A percentile compares a stretch with the other conserved stretches of the same genome.
Evolutionary conservation across 2,888 invertebrate genomes (phyloP).

Genomic region (Pherbina coryleti): DNA sequence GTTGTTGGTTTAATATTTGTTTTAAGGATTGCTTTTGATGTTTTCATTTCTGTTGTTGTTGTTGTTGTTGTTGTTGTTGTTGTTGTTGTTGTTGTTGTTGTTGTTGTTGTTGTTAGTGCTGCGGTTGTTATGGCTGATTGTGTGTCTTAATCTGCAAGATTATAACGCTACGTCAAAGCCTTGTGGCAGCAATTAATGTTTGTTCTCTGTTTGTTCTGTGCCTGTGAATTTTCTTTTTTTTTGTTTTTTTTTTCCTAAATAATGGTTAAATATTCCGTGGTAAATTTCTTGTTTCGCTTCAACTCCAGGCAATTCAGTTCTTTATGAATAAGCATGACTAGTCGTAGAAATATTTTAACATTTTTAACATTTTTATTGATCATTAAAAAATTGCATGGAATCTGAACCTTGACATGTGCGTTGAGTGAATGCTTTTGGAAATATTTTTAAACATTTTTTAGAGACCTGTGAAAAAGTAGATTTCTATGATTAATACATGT

Average conservation of each 20-base stretch:
- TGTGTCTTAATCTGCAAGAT: slow-evolving; percentile 36
- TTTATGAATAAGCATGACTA: too few species aligned
- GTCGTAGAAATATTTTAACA: slow-evolving; percentile 12
- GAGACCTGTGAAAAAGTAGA: too few species aligned
- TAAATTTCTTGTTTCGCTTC: not conserved
- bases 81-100: slow-evolving; percentile 1
- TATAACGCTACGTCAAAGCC: slow-evolving; percentile 27
- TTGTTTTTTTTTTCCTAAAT: not conserved
- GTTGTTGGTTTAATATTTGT: slow-evolving; percentile 30
- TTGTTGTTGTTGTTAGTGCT: slow-evolving; percentile 5
- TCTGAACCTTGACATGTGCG: slow-evolving; percentile 9
- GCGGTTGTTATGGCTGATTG: slow-evolving; percentile 21
- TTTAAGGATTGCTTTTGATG: slow-evolving; percentile 17
- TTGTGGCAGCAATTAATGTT: slow-evolving; percentile 26
- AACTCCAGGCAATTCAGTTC: not conserved
- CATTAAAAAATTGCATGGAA: slow-evolving; percentile 13
- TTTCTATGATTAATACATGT: too few species aligned
- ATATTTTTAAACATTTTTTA: too few species aligned
- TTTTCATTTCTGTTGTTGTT: slow-evolving; percentile 10
- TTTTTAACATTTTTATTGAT: slow-evolving; percentile 25
- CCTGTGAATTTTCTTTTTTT: slow-evolving; percentile 1
- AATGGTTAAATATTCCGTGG: not conserved
- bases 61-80: slow-evolving; percentile 9
- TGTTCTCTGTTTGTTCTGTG: too few species aligned
- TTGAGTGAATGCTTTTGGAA: not conserved